These are phyloP conservation scores for Trichonephila clavipes DNA, from an alignment of 1,140 invertebrate genomes.

Conservation along the genomic window DNA sequence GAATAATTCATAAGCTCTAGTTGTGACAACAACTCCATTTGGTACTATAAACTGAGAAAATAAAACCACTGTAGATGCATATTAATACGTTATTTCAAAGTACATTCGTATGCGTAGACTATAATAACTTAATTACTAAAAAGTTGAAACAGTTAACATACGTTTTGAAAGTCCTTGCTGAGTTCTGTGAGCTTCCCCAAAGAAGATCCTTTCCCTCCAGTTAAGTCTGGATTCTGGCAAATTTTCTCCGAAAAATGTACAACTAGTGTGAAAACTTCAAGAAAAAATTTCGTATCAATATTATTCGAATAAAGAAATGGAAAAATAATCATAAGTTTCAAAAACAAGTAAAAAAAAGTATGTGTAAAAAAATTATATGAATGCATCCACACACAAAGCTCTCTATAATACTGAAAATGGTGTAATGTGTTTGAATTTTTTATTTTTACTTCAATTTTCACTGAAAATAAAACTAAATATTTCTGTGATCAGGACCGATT, in stretches of 20 bases:
- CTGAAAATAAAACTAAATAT: no score
- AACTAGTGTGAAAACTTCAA: conserved; percentile 78
- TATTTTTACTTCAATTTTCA: no score
- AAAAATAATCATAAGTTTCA: no score
- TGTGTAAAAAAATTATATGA: no score
- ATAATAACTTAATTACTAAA: neutral
- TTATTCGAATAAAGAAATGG: no score
- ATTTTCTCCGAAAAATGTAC: conserved; percentile 81
- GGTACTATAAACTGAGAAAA: conserved; percentile 81
- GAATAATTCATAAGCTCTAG: conserved; percentile 80
- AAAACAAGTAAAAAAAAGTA: no score
- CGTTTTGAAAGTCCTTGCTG: conserved; percentile 60
- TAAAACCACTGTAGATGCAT: neutral
- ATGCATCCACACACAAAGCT: no score
- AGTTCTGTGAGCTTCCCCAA: conserved; percentile 83
- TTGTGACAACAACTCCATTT: conserved; percentile 85
- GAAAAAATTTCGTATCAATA: neutral
- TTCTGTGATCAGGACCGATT: no score
- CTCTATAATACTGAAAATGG: no score
- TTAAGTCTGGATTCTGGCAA: conserved; percentile 82
- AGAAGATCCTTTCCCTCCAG: conserved; percentile 88
- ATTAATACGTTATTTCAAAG: neutral
- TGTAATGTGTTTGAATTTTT: no score
- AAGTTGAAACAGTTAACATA: neutral
- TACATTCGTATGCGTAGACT: no score